These are phyloP conservation scores for Musca domestica DNA, from an alignment of 1,140 invertebrate species.

Conservation along the genomic window DNA sequence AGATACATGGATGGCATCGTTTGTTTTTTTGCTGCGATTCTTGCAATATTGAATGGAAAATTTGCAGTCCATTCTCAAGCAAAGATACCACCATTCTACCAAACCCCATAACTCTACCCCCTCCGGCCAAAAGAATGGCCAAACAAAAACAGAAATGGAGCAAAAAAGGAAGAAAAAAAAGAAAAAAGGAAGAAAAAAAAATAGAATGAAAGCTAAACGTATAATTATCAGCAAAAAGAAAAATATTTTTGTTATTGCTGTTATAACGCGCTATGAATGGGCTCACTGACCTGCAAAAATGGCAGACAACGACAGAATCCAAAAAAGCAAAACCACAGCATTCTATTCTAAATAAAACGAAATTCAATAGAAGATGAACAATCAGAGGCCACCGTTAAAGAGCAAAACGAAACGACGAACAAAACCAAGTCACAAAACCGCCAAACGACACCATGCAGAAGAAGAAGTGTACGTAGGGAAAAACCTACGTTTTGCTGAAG, in stretches of 20 bases:
- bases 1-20: too few relatives aligned
- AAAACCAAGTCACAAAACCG: not conserved
- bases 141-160: not conserved
- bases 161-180: not conserved
- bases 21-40: too few relatives aligned
- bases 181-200: not conserved
- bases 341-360: too few relatives aligned
- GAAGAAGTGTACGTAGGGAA: too few relatives aligned
- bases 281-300: conserved; percentile 27
- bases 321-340: not conserved
- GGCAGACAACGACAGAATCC: conserved; percentile 17
- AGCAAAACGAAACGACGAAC: not conserved
- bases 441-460: not conserved
- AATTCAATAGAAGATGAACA: too few relatives aligned
- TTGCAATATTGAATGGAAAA: too few relatives aligned
- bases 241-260: too few relatives aligned
- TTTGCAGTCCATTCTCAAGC: too few relatives aligned
- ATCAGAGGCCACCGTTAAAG: not conserved
- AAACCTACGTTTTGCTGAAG: too few relatives aligned
- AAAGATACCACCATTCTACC: too few relatives aligned
- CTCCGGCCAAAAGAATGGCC: not conserved
- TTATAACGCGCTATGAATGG: conserved; percentile 4
- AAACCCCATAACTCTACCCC: too few relatives aligned
- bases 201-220: not conserved
- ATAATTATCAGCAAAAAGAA: not conserved